A percentile compares a stretch with the other conserved stretches of the same genome.
phyloP scores from a whole-genome alignment of 2,113 vertebrate genomes.

The Podarcis cretensis region DNA sequence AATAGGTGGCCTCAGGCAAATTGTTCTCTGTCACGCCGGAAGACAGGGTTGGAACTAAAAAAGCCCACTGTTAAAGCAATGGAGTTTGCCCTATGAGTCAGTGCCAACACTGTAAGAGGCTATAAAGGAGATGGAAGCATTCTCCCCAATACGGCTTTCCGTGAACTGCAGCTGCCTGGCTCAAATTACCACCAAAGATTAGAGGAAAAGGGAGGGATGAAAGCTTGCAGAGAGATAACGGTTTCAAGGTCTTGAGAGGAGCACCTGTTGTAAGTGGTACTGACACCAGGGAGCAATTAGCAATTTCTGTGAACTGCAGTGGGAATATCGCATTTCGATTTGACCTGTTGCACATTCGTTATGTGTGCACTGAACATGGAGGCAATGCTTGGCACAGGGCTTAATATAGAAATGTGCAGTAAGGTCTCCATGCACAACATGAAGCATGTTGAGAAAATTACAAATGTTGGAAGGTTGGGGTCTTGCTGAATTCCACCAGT shows the following conservation, averaged over 20 bases:
- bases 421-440: neutral
- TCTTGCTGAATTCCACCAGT: neutral
- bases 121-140: neutral
- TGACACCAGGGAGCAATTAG: conserved; percentile 2
- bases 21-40: too few species aligned
- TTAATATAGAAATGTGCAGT: neutral
- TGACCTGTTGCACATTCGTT: neutral
- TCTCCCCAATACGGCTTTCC: conserved; percentile 20
- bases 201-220: conserved; percentile 35
- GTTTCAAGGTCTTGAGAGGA: conserved; percentile 13
- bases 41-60: neutral
- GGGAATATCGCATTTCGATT: neutral
- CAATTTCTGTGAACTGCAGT: conserved; percentile 25
- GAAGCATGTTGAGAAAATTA: neutral
- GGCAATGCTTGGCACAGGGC: neutral
- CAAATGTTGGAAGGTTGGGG: neutral
- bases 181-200: conserved; percentile 30
- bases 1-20: too few species aligned
- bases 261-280: conserved; percentile 3
- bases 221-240: neutral
- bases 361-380: neutral
- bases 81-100: conserved; percentile 17
- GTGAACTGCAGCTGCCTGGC: neutral
- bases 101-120: neutral
- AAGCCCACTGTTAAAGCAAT: neutral